These are phyloP conservation scores for Dryobota labecula DNA, from an alignment of 2,888 invertebrate species.

Conservation along the genomic window DNA sequence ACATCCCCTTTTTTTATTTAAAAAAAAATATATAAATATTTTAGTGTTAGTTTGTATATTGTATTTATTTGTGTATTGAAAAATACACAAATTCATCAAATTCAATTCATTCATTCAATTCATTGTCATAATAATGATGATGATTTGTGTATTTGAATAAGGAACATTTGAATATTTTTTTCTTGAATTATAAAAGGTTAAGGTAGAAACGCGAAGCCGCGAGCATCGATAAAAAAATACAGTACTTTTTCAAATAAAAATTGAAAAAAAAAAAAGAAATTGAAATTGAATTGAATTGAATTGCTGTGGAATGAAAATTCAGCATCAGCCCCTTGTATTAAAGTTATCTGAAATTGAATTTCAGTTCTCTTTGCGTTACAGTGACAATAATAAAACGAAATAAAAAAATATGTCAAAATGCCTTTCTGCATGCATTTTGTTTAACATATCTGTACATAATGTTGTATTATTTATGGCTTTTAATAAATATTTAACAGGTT, in stretches of 20 bases:
- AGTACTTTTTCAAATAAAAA: neutral
- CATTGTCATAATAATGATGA: too few relatives aligned
- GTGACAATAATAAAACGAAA: neutral
- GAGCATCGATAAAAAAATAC: neutral
- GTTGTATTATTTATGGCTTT: constrained; percentile 28
- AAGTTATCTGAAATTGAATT: neutral
- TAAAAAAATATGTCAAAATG: neutral
- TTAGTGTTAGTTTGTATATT: too few relatives aligned
- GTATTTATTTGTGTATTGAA: too few relatives aligned
- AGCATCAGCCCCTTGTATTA: neutral
- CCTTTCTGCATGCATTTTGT: constrained; percentile 8
- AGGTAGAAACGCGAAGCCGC: neutral
- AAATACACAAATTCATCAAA: too few relatives aligned
- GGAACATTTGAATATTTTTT: neutral
- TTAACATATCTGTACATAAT: constrained; percentile 15
- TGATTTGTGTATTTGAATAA: too few relatives aligned
- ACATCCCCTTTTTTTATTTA: too few relatives aligned
- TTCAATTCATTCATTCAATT: too few relatives aligned
- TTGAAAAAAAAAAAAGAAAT: too few relatives aligned
- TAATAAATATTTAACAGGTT: constrained; percentile 45
- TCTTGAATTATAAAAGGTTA: neutral
- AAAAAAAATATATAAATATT: too few relatives aligned
- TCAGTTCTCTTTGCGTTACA: neutral
- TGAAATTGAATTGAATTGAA: too few relatives aligned
- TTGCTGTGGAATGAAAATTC: neutral